Base-by-base conservation (phyloP, 1,140 invertebrate species). In the Tribolium madens region DNA sequence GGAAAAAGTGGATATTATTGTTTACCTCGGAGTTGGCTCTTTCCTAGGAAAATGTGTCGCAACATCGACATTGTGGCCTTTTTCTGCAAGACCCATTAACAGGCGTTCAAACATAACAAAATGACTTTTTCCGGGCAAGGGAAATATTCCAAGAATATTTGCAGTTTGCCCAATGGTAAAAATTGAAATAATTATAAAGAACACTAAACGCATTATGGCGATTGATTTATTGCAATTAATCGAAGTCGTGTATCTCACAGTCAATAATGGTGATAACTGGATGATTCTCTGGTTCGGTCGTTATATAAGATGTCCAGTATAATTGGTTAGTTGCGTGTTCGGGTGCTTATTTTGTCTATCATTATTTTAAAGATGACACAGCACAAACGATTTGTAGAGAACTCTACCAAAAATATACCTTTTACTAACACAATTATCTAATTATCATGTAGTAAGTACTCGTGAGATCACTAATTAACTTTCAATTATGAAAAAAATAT, bases 31-130 rank as follows among this genome's bases (percentile, higher is more conserved):
- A 12, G 57, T 26, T 1, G 87, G 83, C 21, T 88, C 84, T 26
- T 85, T 80, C 33, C 86, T 81, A 76, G 89, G 88, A 73, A 92
- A 92, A 80, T 91, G 89, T 18, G 89, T 92, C 9, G 93, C 84
- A 10, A 94, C 89, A 0, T 92, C 93, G 4, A 95, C 77, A 7
- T 92, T 86, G 79, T 94, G 92, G 15, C 92, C 92, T 9, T 89
- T 88, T 71, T 84, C 86, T 0, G 89, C 89, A 21, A 95, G 81
- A 71, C 90, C 91, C 14, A 88, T 88, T 1, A 94, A 84, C 1
- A 94, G 81, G 0, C 89, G 89, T 50, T 90, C 86, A 79, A 91
- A 91, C 18, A 92, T 90, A 13, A 89, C 5, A 75, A 76, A 76
- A 74, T 80, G 76, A 76, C 78, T 77, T 53, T 77, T 78, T 6